Evolutionary conservation across 2,113 vertebrate species (phyloP).

Genomic region (Butorides virescens): DNA sequence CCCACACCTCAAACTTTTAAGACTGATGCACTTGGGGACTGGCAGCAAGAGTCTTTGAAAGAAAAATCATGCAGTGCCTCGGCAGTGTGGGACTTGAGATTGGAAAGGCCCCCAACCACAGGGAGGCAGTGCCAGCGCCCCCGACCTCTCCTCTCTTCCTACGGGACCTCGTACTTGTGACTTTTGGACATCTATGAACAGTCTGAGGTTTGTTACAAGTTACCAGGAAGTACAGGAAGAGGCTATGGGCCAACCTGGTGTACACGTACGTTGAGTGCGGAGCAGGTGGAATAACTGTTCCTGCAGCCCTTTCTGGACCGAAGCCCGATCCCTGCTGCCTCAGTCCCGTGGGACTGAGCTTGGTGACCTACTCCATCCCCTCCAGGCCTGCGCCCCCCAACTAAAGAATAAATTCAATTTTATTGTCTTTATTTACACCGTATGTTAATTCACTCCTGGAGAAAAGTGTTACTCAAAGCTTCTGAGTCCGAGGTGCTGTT

Average conservation of each 20-base stretch:
- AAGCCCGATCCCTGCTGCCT: background rate
- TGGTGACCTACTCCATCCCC: background rate
- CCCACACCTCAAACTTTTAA: background rate
- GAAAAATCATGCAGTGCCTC: background rate
- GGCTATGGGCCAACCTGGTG: background rate
- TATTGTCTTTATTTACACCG: background rate
- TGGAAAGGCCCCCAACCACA: background rate
- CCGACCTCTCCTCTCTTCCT: background rate
- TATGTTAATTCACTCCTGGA: background rate
- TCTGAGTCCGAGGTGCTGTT: background rate
- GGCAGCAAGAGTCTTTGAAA: background rate
- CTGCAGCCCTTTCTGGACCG: background rate
- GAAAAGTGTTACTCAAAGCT: background rate
- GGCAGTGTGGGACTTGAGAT: background rate
- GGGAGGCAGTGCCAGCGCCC: fast-evolving
- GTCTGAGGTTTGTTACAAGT: background rate
- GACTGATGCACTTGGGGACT: background rate
- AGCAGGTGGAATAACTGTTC: background rate
- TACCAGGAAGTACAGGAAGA: background rate
- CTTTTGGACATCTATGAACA: background rate
- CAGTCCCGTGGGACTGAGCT: background rate
- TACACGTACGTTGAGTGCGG: fast-evolving
- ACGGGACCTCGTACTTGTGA: background rate
- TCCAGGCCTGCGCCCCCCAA: background rate
- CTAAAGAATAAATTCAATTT: background rate